These are phyloP conservation scores for Pygmarrhopalites habei DNA, from an alignment of 1,140 invertebrate genomes.

Conservation along the genomic window DNA sequence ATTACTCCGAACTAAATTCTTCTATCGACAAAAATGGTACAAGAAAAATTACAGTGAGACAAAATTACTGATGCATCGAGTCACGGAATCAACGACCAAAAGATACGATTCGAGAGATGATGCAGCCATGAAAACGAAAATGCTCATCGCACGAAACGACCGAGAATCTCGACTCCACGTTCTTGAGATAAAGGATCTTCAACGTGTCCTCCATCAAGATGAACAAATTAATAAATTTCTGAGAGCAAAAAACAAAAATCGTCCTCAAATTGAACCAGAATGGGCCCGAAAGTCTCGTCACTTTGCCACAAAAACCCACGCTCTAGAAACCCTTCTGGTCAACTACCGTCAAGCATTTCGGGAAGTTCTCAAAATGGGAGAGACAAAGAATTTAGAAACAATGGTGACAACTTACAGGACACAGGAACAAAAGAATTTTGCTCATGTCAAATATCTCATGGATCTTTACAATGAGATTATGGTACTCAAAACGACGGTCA, in stretches of 20 bases:
- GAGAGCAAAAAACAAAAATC: background rate
- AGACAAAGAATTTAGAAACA: background rate
- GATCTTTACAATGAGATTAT: conserved; percentile 2
- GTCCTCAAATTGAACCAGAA: background rate
- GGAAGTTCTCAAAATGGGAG: background rate
- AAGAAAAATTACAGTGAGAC: background rate
- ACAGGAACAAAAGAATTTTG: conserved; percentile 5
- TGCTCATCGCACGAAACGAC: background rate
- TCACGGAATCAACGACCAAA: background rate
- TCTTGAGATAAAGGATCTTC: conserved; percentile 2
- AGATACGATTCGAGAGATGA: conserved; percentile 2
- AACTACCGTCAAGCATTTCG: background rate
- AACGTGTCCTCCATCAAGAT: background rate
- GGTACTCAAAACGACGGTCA: background rate
- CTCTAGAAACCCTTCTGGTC: background rate
- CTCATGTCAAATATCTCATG: background rate
- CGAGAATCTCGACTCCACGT: conserved; percentile 1
- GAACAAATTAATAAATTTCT: conserved; percentile 1
- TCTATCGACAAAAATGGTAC: conserved; percentile 1
- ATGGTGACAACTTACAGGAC: background rate
- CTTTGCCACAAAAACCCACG: background rate
- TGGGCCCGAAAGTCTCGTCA: background rate
- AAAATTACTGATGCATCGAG: background rate
- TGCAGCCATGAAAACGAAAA: conserved; percentile 1
- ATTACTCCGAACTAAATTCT: background rate